phyloP scores from a whole-genome alignment of 1,140 invertebrate genomes.

The Drosophila littoralis region DNA sequence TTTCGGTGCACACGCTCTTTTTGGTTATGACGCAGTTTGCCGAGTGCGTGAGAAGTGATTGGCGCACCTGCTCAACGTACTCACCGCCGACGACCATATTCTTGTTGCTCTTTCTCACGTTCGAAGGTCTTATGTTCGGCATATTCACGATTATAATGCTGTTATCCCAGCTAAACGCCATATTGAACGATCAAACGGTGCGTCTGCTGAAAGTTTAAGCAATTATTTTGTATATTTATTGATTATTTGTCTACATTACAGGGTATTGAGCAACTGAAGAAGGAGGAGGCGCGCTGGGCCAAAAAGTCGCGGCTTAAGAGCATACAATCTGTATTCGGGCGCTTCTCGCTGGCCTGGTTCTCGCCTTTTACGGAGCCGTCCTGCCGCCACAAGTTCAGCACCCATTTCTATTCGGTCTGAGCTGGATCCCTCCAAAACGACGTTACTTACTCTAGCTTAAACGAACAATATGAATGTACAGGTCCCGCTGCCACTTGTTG shows the following conservation, averaged over 20 bases:
- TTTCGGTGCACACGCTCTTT: conserved; percentile 97
- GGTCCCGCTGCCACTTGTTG: conserved; percentile 46
- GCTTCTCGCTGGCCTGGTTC: conserved; percentile 97
- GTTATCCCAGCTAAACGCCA: conserved; percentile 97
- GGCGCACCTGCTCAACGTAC: conserved; percentile 96
- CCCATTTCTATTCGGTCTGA: conserved; percentile 91
- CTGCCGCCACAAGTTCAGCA: conserved; percentile 89
- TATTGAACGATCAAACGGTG: conserved; percentile 99
- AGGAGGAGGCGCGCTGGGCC: conserved; percentile 95
- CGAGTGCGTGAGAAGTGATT: conserved; percentile 96
- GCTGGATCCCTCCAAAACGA: background rate
- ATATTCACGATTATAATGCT: conserved; percentile 99
- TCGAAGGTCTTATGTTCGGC: conserved; percentile 98
- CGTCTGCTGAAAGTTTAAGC: conserved; percentile 56
- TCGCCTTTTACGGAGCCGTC: conserved; percentile 95
- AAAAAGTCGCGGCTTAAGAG: conserved; percentile 96
- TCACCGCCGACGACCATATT: conserved; percentile 98
- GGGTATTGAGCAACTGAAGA: conserved; percentile 98
- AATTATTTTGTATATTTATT: background rate
- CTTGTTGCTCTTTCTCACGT: conserved; percentile 96
- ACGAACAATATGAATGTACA: conserved; percentile 68
- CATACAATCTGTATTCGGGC: conserved; percentile 96
- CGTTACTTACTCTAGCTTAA: conserved; percentile 37
- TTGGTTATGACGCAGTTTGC: conserved; percentile 97
- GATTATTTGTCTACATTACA: conserved; percentile 83